Conservation (phyloP, 1,140 invertebrate genomes). For the Zaprionus capensis region DNA sequence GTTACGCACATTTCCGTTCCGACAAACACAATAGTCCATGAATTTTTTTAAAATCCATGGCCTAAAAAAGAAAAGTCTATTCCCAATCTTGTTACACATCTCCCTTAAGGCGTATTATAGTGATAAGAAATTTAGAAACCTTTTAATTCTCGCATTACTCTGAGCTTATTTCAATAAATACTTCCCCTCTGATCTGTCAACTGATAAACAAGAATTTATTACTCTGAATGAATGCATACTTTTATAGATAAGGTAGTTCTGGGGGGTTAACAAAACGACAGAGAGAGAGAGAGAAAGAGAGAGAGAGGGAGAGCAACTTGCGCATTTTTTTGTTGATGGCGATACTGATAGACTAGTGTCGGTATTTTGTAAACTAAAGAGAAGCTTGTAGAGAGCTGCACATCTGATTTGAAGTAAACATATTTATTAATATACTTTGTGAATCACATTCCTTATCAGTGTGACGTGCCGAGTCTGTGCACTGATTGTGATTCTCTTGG, state of each 20-base stretch:
- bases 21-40: too few species aligned
- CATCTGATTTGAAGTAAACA: not conserved
- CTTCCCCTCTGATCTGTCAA: not conserved
- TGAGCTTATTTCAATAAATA: not conserved
- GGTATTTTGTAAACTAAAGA: not conserved
- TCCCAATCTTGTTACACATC: not conserved
- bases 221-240: not conserved
- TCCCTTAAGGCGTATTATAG: too few species aligned
- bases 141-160: not conserved
- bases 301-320: not conserved
- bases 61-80: not conserved
- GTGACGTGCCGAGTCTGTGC: not conserved
- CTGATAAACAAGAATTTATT: not conserved
- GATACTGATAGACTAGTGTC: not conserved
- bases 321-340: not conserved
- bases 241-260: not conserved
- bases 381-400: not conserved
- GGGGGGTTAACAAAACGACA: not conserved
- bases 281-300: not conserved
- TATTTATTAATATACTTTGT: not conserved
- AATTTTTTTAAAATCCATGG: too few species aligned
- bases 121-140: not conserved
- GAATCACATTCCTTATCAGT: conserved; percentile 2
- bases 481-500: not conserved
- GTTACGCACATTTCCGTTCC: too few species aligned